Conservation (phyloP, 2,797 vertebrate species). For the Zenarchopterus dispar region DNA sequence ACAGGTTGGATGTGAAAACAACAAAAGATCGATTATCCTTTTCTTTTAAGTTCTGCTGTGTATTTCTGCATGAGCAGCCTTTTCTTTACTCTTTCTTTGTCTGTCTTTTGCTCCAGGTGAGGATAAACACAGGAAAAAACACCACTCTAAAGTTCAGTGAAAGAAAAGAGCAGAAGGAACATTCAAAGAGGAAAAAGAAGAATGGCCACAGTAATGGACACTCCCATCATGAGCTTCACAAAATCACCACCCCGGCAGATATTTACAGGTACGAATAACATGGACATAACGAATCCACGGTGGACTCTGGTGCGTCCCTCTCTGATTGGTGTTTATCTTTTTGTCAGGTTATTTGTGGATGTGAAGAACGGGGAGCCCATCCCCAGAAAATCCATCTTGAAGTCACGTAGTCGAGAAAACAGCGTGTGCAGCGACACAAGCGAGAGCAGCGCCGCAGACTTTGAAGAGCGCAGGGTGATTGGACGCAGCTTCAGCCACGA, state of each 20-base stretch:
- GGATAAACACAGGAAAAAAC: slow-evolving; percentile 98
- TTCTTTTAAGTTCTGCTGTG: not conserved
- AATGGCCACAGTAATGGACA: slow-evolving; percentile 88
- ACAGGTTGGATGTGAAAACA: not conserved
- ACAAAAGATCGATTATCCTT: not conserved
- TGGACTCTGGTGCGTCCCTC: not conserved
- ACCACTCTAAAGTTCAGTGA: slow-evolving; percentile 98
- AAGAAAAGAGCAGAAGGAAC: slow-evolving; percentile 95
- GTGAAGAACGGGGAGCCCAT: slow-evolving; percentile 93
- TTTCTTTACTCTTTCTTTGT: too few relatives aligned
- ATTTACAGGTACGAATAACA: slow-evolving; percentile 87
- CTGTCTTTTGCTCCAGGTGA: slow-evolving; percentile 82
- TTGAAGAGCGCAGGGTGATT: slow-evolving; percentile 86
- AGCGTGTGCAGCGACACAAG: slow-evolving; percentile 97
- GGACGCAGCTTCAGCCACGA: slow-evolving; percentile 87
- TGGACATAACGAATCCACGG: too few relatives aligned
- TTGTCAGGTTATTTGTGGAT: slow-evolving; percentile 91
- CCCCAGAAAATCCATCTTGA: slow-evolving; percentile 96
- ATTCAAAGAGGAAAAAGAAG: slow-evolving; percentile 93
- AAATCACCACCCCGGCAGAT: slow-evolving; percentile 91
- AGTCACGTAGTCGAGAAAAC: slow-evolving; percentile 95
- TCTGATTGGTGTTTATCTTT: not conserved
- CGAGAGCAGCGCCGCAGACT: slow-evolving; percentile 91
- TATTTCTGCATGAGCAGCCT: too few relatives aligned
- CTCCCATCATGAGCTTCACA: slow-evolving; percentile 83